phyloP scores from a whole-genome alignment of 2,113 vertebrate genomes.

The Leptocoma aspasia region DNA sequence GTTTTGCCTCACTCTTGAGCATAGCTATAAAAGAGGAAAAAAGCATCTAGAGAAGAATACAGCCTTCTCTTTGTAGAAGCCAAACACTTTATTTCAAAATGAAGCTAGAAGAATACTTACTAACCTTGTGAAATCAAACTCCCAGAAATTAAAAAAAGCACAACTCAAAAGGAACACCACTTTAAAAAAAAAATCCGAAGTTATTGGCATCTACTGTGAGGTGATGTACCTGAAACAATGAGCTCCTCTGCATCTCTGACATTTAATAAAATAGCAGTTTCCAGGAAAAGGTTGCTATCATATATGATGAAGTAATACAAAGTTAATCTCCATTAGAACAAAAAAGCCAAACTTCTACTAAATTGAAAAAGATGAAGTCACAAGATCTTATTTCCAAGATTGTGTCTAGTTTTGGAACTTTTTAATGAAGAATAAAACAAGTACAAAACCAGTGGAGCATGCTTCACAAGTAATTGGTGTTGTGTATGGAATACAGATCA shows the following conservation, averaged over 20 bases:
- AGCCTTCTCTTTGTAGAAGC: slow-evolving; percentile 46
- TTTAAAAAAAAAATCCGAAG: neutral
- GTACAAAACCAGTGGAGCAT: neutral
- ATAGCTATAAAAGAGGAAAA: neutral
- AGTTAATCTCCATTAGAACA: neutral
- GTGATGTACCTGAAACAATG: neutral
- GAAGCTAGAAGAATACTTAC: neutral
- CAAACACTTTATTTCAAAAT: slow-evolving; percentile 26
- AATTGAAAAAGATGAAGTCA: slow-evolving; percentile 39
- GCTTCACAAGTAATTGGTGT: slow-evolving; percentile 1
- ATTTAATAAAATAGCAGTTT: neutral
- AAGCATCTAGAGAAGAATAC: neutral
- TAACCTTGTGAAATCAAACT: neutral
- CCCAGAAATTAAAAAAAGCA: neutral
- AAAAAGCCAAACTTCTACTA: neutral
- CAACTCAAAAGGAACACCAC: neutral
- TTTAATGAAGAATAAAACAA: slow-evolving; percentile 25
- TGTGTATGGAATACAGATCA: slow-evolving; percentile 46
- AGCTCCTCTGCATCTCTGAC: neutral
- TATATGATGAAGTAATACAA: neutral
- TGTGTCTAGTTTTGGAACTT: slow-evolving; percentile 29
- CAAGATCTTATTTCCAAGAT: slow-evolving; percentile 22
- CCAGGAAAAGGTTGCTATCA: neutral
- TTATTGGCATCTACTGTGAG: neutral
- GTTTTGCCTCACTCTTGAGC: neutral